Conservation (phyloP, 1,140 invertebrate species). For the Diachasma alloeum region DNA sequence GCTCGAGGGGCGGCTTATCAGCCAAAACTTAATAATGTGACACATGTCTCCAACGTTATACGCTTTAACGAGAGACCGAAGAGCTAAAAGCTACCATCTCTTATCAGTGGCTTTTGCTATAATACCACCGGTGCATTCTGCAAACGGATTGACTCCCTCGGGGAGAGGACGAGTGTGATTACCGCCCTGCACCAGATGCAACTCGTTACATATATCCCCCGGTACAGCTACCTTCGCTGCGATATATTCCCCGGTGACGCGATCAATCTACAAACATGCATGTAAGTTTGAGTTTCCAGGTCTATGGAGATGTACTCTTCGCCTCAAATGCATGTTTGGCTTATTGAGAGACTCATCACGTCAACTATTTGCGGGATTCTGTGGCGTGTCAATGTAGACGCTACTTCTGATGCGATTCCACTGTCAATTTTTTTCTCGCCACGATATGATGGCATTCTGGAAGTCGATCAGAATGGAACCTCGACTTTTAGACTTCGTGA, state of each 20-base stretch:
- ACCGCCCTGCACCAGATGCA: neutral
- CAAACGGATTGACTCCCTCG: neutral
- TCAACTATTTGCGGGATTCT: neutral
- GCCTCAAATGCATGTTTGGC: neutral
- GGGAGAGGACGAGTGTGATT: neutral
- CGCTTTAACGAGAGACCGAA: neutral
- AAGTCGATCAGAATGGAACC: neutral
- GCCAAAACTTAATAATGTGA: constrained; percentile 25
- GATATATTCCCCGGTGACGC: neutral
- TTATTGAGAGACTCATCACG: neutral
- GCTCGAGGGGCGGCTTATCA: constrained; percentile 16
- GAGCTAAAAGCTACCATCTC: neutral
- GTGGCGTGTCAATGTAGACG: neutral
- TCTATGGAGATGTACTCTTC: neutral
- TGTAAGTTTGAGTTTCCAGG: neutral
- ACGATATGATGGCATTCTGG: neutral
- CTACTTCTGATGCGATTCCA: neutral
- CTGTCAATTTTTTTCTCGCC: neutral
- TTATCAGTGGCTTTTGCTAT: constrained; percentile 10
- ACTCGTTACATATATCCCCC: neutral
- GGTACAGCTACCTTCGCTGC: neutral
- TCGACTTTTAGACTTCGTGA: neutral
- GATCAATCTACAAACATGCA: neutral
- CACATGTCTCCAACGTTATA: constrained; percentile 22
- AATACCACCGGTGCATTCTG: neutral